phyloP scores from a whole-genome alignment of 2,888 invertebrate species.

The Deilephila porcellus region DNA sequence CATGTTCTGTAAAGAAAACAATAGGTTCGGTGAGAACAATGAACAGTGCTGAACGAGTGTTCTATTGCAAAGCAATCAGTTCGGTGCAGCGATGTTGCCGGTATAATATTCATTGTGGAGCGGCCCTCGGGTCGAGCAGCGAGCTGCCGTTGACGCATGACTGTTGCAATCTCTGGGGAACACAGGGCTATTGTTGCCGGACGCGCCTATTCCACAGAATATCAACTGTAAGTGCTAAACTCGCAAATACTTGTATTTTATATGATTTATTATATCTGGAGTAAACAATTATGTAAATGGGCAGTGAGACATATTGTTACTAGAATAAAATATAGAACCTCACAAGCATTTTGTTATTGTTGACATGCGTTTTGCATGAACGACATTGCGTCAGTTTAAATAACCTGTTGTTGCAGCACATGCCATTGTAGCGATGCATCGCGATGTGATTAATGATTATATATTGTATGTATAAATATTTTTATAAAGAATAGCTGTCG shows the following conservation, averaged over 20 bases:
- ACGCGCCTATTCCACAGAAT: conserved; percentile 51
- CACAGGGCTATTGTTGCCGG: conserved; percentile 61
- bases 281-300: neutral
- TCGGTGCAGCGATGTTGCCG: conserved; percentile 59
- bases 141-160: conserved; percentile 42
- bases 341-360: neutral
- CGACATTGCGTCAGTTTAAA: conserved; percentile 43
- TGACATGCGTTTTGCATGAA: conserved; percentile 43
- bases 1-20: conserved; percentile 76
- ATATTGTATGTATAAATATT: neutral
- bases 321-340: neutral
- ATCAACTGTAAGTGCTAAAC: conserved; percentile 23
- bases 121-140: conserved; percentile 49
- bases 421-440: conserved; percentile 3
- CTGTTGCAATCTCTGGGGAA: conserved; percentile 62
- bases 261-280: neutral
- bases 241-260: neutral
- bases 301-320: neutral
- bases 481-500: conserved; percentile 40
- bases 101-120: conserved; percentile 59
- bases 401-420: neutral
- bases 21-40: conserved; percentile 21
- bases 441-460: no score
- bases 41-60: conserved; percentile 23
- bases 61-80: conserved; percentile 56